A percentile compares a stretch with the other conserved stretches of the same genome.
Conservation (phyloP, 2,113 vertebrate species). For the Paratilapia polleni region DNA sequence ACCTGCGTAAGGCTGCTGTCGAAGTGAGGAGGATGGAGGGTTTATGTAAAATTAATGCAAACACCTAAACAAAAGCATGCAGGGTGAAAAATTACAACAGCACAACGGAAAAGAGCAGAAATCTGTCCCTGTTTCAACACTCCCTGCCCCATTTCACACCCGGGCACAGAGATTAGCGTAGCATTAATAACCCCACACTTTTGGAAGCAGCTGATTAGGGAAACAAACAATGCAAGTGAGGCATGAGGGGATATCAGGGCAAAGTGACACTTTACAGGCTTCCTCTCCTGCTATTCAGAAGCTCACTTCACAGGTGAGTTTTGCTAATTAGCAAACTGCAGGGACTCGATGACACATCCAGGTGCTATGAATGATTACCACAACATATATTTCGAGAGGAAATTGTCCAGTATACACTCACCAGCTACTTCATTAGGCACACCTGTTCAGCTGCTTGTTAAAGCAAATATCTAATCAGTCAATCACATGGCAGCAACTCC, state of each 20-base stretch:
- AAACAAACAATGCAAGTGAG: slow-evolving; percentile 28
- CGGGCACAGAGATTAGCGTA: slow-evolving; percentile 42
- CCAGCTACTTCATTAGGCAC: too few relatives aligned
- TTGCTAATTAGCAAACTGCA: slow-evolving; percentile 42
- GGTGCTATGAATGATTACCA: neutral
- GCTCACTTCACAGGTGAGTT: slow-evolving; percentile 25
- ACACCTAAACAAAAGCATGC: slow-evolving; percentile 50
- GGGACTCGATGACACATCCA: slow-evolving; percentile 8
- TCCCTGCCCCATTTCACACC: slow-evolving; percentile 34
- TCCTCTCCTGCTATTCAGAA: slow-evolving; percentile 8
- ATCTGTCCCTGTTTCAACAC: slow-evolving; percentile 20
- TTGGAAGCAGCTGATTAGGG: slow-evolving; percentile 29
- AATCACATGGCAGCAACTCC: too few relatives aligned
- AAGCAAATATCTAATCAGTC: too few relatives aligned
- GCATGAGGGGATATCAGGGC: slow-evolving; percentile 1
- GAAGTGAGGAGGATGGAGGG: slow-evolving; percentile 35
- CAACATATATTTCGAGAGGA: neutral
- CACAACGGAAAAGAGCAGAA: neutral
- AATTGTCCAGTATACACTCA: neutral
- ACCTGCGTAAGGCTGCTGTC: slow-evolving; percentile 17
- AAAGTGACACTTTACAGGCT: slow-evolving; percentile 31
- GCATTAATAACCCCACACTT: slow-evolving; percentile 41
- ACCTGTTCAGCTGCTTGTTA: too few relatives aligned
- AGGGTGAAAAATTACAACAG: neutral
- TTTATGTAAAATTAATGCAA: slow-evolving; percentile 65